Evolutionary conservation across 2,797 vertebrate genomes (phyloP).

Genomic region (Molossus molossus): DNA sequence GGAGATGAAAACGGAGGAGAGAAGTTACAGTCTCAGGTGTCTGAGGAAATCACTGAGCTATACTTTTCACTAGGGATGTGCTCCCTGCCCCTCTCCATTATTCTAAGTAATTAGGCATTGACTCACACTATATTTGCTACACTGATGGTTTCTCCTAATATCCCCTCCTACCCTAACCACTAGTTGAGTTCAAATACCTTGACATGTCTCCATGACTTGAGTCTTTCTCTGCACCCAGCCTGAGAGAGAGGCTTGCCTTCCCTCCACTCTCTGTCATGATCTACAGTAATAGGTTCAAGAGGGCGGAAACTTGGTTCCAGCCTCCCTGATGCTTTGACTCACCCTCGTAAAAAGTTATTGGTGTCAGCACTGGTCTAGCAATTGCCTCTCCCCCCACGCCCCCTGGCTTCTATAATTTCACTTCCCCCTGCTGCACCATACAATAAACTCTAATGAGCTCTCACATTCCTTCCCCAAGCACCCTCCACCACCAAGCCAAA

Average conservation of each 20-base stretch:
- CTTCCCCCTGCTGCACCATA: conserved; percentile 59
- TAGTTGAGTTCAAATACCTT: conserved; percentile 38
- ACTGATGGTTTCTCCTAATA: neutral
- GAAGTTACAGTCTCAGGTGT: neutral
- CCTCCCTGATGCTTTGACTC: conserved; percentile 82
- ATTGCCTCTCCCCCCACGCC: neutral
- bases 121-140: neutral
- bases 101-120: neutral
- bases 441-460: conserved; percentile 81
- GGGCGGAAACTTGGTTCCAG: conserved; percentile 79
- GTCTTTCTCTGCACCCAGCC: neutral
- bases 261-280: conserved; percentile 81
- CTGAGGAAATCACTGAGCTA: neutral
- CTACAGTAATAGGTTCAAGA: conserved; percentile 86
- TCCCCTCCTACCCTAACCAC: neutral
- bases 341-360: conserved; percentile 85
- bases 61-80: neutral
- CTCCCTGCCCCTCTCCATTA: neutral
- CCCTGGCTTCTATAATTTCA: conserved; percentile 83
- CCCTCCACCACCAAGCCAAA: conserved; percentile 57
- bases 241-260: conserved; percentile 71
- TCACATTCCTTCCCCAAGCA: conserved; percentile 64
- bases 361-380: conserved; percentile 77
- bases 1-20: neutral
- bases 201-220: neutral